Conservation (phyloP, 2,113 vertebrate genomes). For the Illadopsis cleaveri region DNA sequence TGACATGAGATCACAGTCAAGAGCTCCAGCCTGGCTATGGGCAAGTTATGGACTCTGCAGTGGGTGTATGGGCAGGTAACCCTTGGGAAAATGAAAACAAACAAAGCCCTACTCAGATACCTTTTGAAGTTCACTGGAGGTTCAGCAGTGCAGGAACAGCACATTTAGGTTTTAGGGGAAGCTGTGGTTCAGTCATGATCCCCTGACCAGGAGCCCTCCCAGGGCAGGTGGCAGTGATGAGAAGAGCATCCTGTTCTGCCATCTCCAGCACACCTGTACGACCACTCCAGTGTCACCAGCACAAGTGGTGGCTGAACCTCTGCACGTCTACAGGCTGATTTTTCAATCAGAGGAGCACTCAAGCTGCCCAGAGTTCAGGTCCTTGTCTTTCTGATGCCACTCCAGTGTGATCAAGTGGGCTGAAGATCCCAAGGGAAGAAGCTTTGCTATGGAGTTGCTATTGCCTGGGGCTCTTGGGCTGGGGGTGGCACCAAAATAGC, state of each 20-base stretch:
- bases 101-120: neutral
- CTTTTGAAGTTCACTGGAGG: neutral
- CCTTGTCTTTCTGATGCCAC: constrained; percentile 19
- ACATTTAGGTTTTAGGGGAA: neutral
- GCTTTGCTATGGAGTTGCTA: neutral
- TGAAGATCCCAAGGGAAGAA: neutral
- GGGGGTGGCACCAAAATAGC: constrained; percentile 8
- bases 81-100: neutral
- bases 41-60: neutral
- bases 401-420: constrained; percentile 3
- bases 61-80: neutral
- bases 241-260: neutral
- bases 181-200: neutral
- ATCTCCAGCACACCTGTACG: neutral
- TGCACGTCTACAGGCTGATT: neutral
- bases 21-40: neutral
- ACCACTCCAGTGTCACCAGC: neutral
- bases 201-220: neutral
- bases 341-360: constrained; percentile 53
- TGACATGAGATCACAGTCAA: neutral
- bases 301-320: constrained; percentile 16
- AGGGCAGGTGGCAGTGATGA: neutral
- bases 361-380: constrained; percentile 37
- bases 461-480: neutral
- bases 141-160: neutral